Evolutionary conservation across 1,140 invertebrate species (phyloP), one percentile per base, ranked within the genome.

Genomic region (Helicoverpa zea): DNA sequence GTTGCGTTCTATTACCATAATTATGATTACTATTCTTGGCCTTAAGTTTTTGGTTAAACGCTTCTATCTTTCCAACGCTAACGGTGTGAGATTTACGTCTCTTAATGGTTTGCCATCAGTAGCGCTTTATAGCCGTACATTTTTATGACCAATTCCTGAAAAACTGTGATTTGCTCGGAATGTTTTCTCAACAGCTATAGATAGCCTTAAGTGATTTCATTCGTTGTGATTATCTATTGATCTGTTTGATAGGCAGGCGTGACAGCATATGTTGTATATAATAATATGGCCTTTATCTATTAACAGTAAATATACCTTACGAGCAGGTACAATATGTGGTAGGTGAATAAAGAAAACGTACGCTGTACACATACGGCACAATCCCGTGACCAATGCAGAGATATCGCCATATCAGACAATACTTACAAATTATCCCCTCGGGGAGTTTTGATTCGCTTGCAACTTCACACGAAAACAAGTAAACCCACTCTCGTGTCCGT

Each of bases 391-490:
- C 72, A 80, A 73, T 84, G 82, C 72, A 64, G 83, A 87, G 85
- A 87, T 89, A 90, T 83, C 80, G 82, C 79, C 47, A 58, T 83
- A 81, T 79, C 84, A 87, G 86, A 90, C 90, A 89, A 90, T 90
- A 90, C 84, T 83, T 83, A 84, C 86, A 90, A 90, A 91, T 88
- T 90, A 85, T 61, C 52, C 84, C 87, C 88, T 80, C 64, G 80
- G 84, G 86, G 84, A 83, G 72, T 13, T 56, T 76, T 81, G 51
- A 73, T 79, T 80, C 73, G 56, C 79, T 47, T 75, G 73, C 80
- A 75, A 23, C 29, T 56, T 66, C 72, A 70, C 74, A 73, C 80
- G 58, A 78, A 86, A 84, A 84, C 79, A 72, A 79, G 85, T 85
- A 86, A 83, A 84, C 73, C 78, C 73, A 66, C 83, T 86, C 88